Evolutionary conservation across 2,797 vertebrate species (phyloP).

Genomic region (Melanotaenia trifasciata): DNA sequence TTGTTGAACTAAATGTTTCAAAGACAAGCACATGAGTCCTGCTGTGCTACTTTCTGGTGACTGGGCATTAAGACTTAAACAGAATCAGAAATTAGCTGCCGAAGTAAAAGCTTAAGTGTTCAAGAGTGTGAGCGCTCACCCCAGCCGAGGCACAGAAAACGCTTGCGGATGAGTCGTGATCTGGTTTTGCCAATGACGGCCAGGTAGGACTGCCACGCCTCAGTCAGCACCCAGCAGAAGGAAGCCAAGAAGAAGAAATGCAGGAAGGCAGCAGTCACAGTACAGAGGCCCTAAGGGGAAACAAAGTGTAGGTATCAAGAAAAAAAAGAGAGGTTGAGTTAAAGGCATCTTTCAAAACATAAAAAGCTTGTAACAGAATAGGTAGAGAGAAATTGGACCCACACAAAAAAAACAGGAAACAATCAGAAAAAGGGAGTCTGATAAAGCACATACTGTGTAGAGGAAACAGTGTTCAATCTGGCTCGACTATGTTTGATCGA

Average conservation of each 20-base stretch:
- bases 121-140: slow-evolving; percentile 82
- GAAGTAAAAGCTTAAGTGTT: not conserved
- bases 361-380: slow-evolving; percentile 8
- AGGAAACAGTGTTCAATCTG: slow-evolving; percentile 15
- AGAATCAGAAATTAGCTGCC: not conserved
- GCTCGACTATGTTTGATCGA: slow-evolving; percentile 29
- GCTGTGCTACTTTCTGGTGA: not conserved
- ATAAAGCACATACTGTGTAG: slow-evolving; percentile 26
- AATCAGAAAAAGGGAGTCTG: slow-evolving; percentile 32
- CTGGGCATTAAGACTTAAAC: not conserved
- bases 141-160: slow-evolving; percentile 99
- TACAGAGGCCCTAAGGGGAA: slow-evolving; percentile 89
- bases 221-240: slow-evolving; percentile 99
- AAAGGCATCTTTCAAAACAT: not conserved
- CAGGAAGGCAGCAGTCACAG: slow-evolving; percentile 96
- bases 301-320: not conserved
- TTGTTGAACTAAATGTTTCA: not conserved
- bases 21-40: not conserved
- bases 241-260: slow-evolving; percentile 99
- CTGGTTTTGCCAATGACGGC: slow-evolving; percentile 97
- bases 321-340: not conserved
- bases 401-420: slow-evolving; percentile 28
- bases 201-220: slow-evolving; percentile 99
- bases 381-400: slow-evolving; percentile 26
- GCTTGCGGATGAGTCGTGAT: slow-evolving; percentile 96